Evolutionary conservation across 2,888 invertebrate genomes (phyloP), one percentile per base, ranked within the genome.

Genomic region (Archaeoteleia sp.): DNA sequence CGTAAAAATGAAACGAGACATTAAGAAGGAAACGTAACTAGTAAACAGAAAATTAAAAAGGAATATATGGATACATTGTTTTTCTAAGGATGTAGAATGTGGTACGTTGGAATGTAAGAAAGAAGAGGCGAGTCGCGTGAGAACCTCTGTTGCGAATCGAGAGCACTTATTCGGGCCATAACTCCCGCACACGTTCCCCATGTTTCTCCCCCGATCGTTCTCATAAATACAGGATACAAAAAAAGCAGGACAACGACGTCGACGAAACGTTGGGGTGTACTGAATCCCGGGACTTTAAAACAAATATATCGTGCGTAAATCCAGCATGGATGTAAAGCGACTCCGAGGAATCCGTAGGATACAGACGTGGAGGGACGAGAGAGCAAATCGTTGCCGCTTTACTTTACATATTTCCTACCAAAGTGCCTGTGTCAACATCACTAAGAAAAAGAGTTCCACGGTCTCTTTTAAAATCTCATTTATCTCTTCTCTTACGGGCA

Each of bases 231-330:
- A 67, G 49, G 74, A 67, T 55, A 39, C 45, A 15, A 30, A 37
- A 60, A 65, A 40, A 46, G 27, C 25, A 46, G 20, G 54, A 48
- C 58, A 57, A 45, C 46, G 43, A 58, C 57, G 57, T 45, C 58
- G 62, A 53, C 27, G 60, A 60, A 63, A 54, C 35, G 60, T 29
- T 57, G 40, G 62, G 67, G 62, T 27, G 46, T 42, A 43, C 62
- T 45, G 70, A 72, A 71, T 73, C 73, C 73, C 72, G 78, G 80
- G 79, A 83, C 81, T 82, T 83, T 82, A 82, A 83, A 83, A 83
- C 83, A 83, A 83, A 83, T 83, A 83, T 83, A 83, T 83, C 82
- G 82, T 79, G 77, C 81, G 81, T 82, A 83, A 83, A 83, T 82
- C 81, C 81, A 80, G 67, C 75, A 42, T 70, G 74, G 75, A 79